Evolutionary conservation across 2,113 vertebrate species (phyloP).

Genomic region (Gnathochromis pfefferi): DNA sequence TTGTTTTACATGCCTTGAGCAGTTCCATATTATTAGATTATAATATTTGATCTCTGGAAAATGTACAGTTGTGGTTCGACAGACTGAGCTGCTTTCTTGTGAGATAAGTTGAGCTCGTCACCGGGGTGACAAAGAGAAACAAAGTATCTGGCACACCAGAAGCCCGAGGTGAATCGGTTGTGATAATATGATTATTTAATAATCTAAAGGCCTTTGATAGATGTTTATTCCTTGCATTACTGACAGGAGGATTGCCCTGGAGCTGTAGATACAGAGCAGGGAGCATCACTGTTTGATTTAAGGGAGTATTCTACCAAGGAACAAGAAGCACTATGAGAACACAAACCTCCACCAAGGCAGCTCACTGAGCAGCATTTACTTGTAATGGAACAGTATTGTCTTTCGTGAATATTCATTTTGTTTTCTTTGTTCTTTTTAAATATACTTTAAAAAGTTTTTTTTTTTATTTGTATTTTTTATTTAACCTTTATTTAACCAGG

Average conservation of each 20-base stretch:
- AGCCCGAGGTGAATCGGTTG: not conserved
- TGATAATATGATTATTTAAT: constrained; percentile 13
- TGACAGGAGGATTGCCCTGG: not conserved
- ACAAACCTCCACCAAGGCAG: not conserved
- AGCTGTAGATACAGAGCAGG: not conserved
- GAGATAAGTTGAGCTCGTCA: not conserved
- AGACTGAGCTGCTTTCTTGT: not conserved
- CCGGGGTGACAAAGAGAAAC: not conserved
- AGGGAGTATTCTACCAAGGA: not conserved
- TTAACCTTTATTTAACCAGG: not conserved
- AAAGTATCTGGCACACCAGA: not conserved
- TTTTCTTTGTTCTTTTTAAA: not conserved
- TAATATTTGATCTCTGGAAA: not conserved
- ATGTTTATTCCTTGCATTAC: not conserved
- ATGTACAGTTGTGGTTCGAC: not conserved
- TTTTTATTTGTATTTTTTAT: not conserved
- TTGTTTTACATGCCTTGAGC: not conserved
- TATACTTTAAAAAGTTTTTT: not conserved
- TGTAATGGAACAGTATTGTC: not conserved
- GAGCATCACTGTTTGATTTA: not conserved
- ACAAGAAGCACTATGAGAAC: not conserved
- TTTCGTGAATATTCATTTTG: not conserved
- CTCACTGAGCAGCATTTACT: not conserved
- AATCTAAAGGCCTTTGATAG: not conserved
- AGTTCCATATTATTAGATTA: not conserved